Evolutionary conservation across 2,113 vertebrate genomes (phyloP).

Genomic region (Corapipo altera): DNA sequence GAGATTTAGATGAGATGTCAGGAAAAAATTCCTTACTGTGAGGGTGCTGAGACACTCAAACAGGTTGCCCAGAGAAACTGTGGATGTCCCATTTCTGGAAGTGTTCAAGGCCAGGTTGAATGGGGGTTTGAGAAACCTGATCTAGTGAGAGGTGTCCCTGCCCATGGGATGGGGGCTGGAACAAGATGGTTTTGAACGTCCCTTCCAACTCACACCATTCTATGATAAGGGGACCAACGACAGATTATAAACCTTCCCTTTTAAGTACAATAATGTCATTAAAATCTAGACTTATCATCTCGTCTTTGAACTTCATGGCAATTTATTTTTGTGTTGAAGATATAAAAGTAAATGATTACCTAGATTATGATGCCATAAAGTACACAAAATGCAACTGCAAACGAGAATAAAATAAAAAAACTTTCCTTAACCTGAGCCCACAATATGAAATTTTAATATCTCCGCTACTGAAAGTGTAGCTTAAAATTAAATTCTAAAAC

Average conservation of each 20-base stretch:
- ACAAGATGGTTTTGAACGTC: background rate
- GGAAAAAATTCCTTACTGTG: background rate
- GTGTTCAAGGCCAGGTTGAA: background rate
- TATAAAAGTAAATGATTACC: slow-evolving; percentile 28
- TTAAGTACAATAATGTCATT: background rate
- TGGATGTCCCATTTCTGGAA: background rate
- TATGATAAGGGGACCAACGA: background rate
- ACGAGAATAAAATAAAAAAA: background rate
- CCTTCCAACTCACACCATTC: background rate
- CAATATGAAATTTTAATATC: background rate
- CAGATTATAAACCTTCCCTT: background rate
- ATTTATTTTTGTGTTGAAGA: background rate
- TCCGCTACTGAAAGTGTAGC: background rate
- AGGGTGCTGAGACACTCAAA: background rate
- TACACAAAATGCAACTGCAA: background rate
- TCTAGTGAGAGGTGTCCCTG: background rate
- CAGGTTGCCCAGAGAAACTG: background rate
- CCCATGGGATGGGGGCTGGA: background rate
- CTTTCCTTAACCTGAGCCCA: background rate
- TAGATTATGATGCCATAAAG: background rate
- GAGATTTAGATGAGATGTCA: background rate
- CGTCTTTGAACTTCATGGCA: background rate
- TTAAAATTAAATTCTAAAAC: background rate
- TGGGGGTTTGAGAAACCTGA: background rate
- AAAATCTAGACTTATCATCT: background rate